Conservation (phyloP, 2,113 vertebrate genomes). For the Mus pahari region DNA sequence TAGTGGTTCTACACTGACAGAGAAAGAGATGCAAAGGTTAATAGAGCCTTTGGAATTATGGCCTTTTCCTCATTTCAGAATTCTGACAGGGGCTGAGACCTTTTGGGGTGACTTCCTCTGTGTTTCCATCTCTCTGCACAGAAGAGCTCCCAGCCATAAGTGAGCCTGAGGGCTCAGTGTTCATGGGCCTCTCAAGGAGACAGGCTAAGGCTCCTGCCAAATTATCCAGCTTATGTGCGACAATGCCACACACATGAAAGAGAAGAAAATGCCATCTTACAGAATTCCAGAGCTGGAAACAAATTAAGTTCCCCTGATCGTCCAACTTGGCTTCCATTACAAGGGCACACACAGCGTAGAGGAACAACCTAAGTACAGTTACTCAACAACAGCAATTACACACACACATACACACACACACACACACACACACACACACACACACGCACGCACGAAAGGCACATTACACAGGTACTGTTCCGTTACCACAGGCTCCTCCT, state of each 20-base stretch:
- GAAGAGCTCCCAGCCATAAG: background rate
- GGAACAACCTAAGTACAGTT: background rate
- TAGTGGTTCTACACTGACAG: background rate
- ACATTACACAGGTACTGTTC: background rate
- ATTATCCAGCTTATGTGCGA: background rate
- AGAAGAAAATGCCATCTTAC: background rate
- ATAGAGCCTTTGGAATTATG: background rate
- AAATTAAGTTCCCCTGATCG: background rate
- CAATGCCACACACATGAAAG: background rate
- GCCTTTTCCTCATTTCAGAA: background rate
- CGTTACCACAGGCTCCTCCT: background rate
- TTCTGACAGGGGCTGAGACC: background rate
- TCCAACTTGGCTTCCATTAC: background rate
- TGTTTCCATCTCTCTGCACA: background rate
- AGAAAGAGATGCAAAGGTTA: background rate
- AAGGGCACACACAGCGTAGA: background rate
- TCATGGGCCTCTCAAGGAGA: background rate
- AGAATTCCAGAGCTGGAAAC: constrained; percentile 26
- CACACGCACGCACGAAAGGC: background rate
- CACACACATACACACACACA: too few relatives aligned
- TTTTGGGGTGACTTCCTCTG: background rate
- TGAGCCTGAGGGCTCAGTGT: background rate
- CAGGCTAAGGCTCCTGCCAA: background rate
- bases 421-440: too few relatives aligned
- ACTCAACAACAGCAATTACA: background rate